These are phyloP conservation scores for Norana najaformis DNA, from an alignment of 2,888 invertebrate species.

Conservation along the genomic window DNA sequence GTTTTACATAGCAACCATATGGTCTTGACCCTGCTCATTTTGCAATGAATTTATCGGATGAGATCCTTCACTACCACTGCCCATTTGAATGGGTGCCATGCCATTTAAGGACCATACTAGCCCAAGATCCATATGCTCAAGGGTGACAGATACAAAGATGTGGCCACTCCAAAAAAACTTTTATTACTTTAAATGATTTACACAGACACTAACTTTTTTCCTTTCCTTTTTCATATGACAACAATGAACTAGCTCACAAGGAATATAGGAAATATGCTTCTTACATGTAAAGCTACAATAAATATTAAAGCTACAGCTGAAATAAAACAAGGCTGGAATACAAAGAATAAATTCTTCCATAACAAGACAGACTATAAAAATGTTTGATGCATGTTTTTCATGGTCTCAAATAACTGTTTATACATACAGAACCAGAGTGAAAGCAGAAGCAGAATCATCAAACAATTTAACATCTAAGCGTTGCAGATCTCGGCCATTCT, in stretches of 20 bases:
- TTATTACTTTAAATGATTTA: not conserved
- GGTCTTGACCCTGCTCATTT: too few relatives aligned
- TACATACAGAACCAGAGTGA: conserved; percentile 55
- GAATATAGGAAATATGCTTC: not conserved
- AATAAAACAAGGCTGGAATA: not conserved
- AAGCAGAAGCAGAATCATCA: conserved; percentile 56
- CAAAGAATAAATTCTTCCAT: not conserved
- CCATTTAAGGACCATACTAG: too few relatives aligned
- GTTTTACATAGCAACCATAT: too few relatives aligned
- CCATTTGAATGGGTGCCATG: too few relatives aligned
- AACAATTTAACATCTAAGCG: conserved; percentile 57
- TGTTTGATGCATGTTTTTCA: not conserved
- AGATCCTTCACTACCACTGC: too few relatives aligned
- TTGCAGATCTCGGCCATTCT: conserved; percentile 53
- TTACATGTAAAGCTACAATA: not conserved
- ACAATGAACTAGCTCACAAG: not conserved
- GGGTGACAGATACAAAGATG: too few relatives aligned
- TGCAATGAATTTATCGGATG: too few relatives aligned
- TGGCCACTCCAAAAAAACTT: not conserved
- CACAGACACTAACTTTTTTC: not conserved
- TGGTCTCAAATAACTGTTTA: not conserved
- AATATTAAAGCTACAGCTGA: not conserved
- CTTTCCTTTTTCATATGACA: not conserved
- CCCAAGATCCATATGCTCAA: too few relatives aligned
- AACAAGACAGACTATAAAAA: not conserved